Base-by-base conservation (phyloP, 2,888 invertebrate species). In the Axea sp. region DNA sequence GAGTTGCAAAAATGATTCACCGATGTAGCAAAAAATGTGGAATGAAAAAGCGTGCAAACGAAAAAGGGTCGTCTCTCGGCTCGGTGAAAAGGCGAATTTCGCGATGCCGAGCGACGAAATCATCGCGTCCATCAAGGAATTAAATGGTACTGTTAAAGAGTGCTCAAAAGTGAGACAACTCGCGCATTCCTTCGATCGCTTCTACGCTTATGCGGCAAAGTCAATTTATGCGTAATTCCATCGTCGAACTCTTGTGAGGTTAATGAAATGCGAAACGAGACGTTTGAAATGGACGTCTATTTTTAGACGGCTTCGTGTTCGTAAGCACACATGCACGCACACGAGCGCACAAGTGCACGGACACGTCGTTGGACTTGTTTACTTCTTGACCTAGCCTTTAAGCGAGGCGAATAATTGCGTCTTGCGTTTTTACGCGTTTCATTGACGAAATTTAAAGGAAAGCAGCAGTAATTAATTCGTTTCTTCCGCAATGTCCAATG, bases 251-350 rank as follows among this genome's bases (percentile, higher is more conserved):
- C 51, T 53, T 51, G 59, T 41, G 68, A 60, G 68, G 59, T 68
- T 68, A 68, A 68, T 68, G 67, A 68, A 68, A 68, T 68, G 57
- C 49, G 57, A 59, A n/a, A 68, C 31, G 41, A 68, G 67, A 57
- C 57, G 57, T 68, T 68, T 49, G 26, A 49, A 68, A 68, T 68
- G 39, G 55, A 9, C 15, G 45, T 5, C 43, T 67, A 67, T 67
- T 57, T 57, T 47, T 55, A 67, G 67, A 26, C 0, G 24, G 14
- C 12, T 2, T 22, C 22, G 41, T 31, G 51, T 47, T 41, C 26
- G 15, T 22, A 8, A 17, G 22, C 24, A 19, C 41, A 7, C 15
- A 41, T 7, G 15, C 24, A 1, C 1, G 19, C 7, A 14, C n/a
- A 5, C 9, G 6, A 15, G 17, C 9, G 26, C 8, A 41, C 11